These are phyloP conservation scores for Tubulanus polymorphus DNA, from an alignment of 2,888 invertebrate genomes.

Conservation along the genomic window DNA sequence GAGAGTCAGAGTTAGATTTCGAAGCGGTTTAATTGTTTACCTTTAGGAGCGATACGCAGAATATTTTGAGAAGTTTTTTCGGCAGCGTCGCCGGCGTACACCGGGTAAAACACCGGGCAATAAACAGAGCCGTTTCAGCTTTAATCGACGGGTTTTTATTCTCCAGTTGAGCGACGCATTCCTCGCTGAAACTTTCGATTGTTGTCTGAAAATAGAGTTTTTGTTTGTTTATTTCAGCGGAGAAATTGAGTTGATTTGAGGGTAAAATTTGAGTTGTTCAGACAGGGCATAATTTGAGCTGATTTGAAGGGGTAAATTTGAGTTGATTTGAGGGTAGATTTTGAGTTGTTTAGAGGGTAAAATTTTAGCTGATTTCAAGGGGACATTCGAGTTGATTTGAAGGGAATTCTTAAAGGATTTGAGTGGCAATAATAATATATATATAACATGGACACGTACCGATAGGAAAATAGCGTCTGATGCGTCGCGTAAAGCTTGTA, in stretches of 20 bases:
- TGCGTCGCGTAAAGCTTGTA: constrained; percentile 79
- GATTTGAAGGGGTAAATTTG: too few species aligned
- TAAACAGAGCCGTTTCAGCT: constrained; percentile 64
- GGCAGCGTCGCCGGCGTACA: constrained; percentile 74
- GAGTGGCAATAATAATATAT: too few species aligned
- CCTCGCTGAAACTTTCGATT: constrained; percentile 63
- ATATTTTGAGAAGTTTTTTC: constrained; percentile 84
- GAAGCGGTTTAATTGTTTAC: constrained; percentile 37
- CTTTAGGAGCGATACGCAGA: constrained; percentile 74
- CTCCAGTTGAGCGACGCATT: constrained; percentile 76
- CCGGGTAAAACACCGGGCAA: constrained; percentile 76
- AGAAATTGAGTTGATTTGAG: too few species aligned
- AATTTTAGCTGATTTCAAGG: too few species aligned
- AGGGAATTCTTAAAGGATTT: too few species aligned
- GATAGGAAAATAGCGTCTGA: constrained; percentile 81
- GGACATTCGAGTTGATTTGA: too few species aligned
- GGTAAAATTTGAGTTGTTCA: too few species aligned
- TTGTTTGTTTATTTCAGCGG: too few species aligned
- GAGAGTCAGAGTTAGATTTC: too few species aligned
- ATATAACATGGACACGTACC: constrained; percentile 55
- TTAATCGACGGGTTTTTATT: constrained; percentile 56
- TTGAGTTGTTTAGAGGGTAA: too few species aligned
- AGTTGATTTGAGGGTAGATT: too few species aligned
- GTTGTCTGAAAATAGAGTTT: constrained; percentile 70
- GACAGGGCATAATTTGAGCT: too few species aligned